phyloP scores from a whole-genome alignment of 2,113 vertebrate genomes.

The Misgurnus mizolepis region DNA sequence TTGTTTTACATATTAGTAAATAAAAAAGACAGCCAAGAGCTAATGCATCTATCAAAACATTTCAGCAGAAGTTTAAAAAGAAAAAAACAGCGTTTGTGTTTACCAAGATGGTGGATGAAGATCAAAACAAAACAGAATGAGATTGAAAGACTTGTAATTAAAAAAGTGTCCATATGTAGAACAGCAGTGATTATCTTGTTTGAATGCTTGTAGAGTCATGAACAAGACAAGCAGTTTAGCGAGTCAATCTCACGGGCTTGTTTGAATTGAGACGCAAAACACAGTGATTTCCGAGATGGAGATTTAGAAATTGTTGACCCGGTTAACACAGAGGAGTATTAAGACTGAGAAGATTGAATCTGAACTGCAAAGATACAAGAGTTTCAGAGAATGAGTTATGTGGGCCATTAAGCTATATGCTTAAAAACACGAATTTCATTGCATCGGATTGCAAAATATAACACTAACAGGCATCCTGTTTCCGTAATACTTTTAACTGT shows the following conservation, averaged over 20 bases:
- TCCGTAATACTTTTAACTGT: background rate
- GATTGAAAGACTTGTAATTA: slow-evolving; percentile 60
- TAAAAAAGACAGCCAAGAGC: background rate
- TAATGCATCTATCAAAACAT: background rate
- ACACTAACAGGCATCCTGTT: background rate
- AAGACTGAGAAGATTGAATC: slow-evolving; percentile 61
- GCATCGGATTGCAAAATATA: background rate
- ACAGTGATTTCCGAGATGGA: slow-evolving; percentile 35
- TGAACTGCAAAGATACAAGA: background rate
- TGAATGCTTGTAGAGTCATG: slow-evolving; percentile 64
- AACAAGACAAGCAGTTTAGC: slow-evolving; percentile 63
- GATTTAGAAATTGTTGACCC: slow-evolving; percentile 64
- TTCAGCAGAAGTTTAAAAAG: background rate
- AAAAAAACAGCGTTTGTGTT: background rate
- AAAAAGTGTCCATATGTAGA: slow-evolving; percentile 67
- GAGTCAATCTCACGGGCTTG: slow-evolving; percentile 54
- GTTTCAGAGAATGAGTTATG: too few relatives aligned
- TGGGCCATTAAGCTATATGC: too few relatives aligned
- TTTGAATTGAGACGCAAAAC: slow-evolving; percentile 33
- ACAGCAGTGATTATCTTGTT: slow-evolving; percentile 69
- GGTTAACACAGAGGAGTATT: slow-evolving; percentile 54
- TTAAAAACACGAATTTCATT: background rate
- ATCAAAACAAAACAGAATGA: slow-evolving; percentile 36
- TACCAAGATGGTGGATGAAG: slow-evolving; percentile 8
- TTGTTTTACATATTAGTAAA: background rate